Conservation (phyloP, 1,140 invertebrate genomes). For the Pseudomyrmex pallidus region DNA sequence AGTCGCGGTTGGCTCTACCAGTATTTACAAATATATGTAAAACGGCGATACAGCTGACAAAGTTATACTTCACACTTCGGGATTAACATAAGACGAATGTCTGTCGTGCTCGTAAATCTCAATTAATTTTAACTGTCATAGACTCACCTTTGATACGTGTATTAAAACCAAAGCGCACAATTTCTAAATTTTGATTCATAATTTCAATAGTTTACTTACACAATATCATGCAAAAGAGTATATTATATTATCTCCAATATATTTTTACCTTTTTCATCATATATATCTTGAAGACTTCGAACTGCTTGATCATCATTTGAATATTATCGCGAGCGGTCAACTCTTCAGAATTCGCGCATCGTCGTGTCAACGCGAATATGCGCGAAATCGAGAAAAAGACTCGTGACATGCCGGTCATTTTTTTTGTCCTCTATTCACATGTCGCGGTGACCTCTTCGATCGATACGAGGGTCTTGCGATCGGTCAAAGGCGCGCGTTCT, state of each 20-base stretch:
- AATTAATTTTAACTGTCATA: neutral
- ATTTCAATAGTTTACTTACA: neutral
- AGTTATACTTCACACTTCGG: neutral
- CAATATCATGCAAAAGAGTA: neutral
- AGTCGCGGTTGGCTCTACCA: constrained; percentile 11
- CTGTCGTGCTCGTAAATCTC: neutral
- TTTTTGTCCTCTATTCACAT: constrained; percentile 52
- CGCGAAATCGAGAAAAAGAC: constrained; percentile 43
- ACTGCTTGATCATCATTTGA: constrained; percentile 5
- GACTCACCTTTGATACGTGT: neutral
- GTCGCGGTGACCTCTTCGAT: constrained; percentile 63
- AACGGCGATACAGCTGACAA: neutral
- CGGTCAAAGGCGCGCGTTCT: constrained; percentile 69
- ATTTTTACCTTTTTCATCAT: neutral
- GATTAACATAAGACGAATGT: constrained; percentile 15
- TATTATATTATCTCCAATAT: neutral
- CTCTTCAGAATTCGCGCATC: constrained; percentile 23
- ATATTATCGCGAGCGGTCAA: constrained; percentile 14
- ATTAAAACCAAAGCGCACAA: neutral
- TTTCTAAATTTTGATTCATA: neutral
- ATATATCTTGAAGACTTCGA: constrained; percentile 9
- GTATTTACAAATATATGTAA: constrained; percentile 21
- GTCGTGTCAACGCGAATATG: constrained; percentile 36
- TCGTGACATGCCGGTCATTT: neutral
- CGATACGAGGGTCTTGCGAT: constrained; percentile 67